Percentiles rank a stretch among this genome's conserved stretches.
phyloP scores from a whole-genome alignment of 2,888 invertebrate genomes.

The Lottia gigantea region DNA sequence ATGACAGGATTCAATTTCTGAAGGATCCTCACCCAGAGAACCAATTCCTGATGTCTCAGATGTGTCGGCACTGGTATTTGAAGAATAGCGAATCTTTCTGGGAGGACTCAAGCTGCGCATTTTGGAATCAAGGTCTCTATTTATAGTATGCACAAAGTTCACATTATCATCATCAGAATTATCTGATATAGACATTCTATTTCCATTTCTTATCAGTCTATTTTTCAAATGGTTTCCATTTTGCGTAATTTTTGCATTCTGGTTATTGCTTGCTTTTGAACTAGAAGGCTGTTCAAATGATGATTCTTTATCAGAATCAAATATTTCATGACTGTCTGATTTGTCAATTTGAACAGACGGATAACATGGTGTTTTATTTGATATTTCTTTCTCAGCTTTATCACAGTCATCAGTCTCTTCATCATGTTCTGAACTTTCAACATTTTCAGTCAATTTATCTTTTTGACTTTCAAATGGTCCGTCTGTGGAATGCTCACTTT shows the following conservation, averaged over 20 bases:
- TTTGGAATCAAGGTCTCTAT: constrained; percentile 1
- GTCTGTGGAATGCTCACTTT: constrained; percentile 10
- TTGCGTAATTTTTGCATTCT: neutral
- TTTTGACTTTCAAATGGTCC: constrained; percentile 16
- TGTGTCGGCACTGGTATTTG: constrained; percentile 58
- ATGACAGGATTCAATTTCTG: constrained; percentile 37
- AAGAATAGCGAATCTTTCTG: constrained; percentile 46
- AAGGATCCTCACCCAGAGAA: constrained; percentile 51
- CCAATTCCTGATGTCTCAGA: constrained; percentile 61
- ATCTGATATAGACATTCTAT: constrained; percentile 7
- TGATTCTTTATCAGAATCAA: neutral
- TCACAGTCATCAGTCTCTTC: constrained; percentile 15
- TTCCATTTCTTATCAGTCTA: neutral
- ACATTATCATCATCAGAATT: constrained; percentile 32
- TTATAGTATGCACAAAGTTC: constrained; percentile 21
- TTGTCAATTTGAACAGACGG: neutral
- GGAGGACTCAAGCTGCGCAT: constrained; percentile 24
- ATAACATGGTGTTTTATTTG: neutral
- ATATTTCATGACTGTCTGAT: neutral
- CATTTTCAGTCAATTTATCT: constrained; percentile 13
- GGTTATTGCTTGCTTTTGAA: neutral
- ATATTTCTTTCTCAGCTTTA: neutral
- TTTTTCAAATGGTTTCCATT: neutral
- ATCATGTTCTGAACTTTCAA: constrained; percentile 20
- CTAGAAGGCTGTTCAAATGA: neutral